Conservation (phyloP, 2,113 vertebrate species). For the Cephalopterus ornatus region DNA sequence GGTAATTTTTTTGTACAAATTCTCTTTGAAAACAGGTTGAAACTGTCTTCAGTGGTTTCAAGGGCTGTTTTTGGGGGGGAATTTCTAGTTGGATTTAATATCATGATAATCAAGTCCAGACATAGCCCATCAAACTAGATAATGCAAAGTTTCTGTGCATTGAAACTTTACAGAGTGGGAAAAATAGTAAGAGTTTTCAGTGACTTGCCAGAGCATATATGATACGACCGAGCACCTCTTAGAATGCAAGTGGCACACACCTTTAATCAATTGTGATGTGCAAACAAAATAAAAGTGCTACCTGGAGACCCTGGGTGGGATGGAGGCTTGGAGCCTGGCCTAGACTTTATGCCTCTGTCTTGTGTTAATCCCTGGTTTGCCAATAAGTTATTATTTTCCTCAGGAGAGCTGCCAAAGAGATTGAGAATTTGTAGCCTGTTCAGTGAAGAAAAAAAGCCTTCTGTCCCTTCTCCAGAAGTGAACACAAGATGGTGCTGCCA, state of each 20-base stretch:
- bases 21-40: neutral
- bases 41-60: neutral
- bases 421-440: neutral
- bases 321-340: neutral
- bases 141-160: neutral
- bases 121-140: neutral
- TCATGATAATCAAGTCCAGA: neutral
- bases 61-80: neutral
- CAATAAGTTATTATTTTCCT: neutral
- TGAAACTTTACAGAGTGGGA: neutral
- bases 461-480: neutral
- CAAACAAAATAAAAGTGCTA: neutral
- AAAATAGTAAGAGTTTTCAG: too few relatives aligned
- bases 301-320: neutral
- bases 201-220: neutral
- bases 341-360: neutral
- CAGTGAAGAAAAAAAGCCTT: neutral
- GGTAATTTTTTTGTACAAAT: neutral
- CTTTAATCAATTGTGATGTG: neutral
- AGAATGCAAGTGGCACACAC: rapidly evolving
- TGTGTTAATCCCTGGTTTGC: neutral
- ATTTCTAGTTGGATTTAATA: neutral
- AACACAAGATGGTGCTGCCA: constrained; percentile 57
- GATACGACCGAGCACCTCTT: neutral
- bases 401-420: neutral